phyloP scores from a whole-genome alignment of 1,140 invertebrate genomes.

The Polypedilum pembai region DNA sequence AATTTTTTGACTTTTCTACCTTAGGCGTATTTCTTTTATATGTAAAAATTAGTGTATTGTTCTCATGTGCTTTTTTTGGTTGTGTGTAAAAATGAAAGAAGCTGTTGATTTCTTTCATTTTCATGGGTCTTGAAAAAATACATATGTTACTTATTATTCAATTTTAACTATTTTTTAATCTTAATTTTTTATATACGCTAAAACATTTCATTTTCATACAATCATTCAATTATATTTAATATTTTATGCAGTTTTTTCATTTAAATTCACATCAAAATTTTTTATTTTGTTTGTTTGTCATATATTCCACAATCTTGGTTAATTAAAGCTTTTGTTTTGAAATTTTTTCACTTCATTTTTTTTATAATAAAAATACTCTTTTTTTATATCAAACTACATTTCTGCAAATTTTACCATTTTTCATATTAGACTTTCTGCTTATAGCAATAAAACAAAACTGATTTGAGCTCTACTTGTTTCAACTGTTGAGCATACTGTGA shows the following conservation, averaged over 20 bases:
- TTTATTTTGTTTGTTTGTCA: not conserved
- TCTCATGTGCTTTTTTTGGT: too few relatives aligned
- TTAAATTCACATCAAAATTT: conserved; percentile 24
- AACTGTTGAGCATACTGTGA: not conserved
- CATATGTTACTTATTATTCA: not conserved
- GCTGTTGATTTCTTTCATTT: too few relatives aligned
- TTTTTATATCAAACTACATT: conserved; percentile 11
- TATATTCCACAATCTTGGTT: conserved; percentile 1
- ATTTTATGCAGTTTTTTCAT: not conserved
- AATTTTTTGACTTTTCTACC: too few relatives aligned
- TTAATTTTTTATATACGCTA: not conserved
- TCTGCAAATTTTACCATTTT: too few relatives aligned
- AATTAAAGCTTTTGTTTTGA: conserved; percentile 20
- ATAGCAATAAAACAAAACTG: not conserved
- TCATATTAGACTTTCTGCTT: not conserved
- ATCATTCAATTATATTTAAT: conserved; percentile 6
- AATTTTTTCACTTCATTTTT: not conserved
- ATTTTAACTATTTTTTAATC: not conserved
- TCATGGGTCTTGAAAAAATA: too few relatives aligned
- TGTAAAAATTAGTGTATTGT: too few relatives aligned
- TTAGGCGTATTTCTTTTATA: too few relatives aligned
- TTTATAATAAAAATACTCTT: conserved; percentile 20
- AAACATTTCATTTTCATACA: conserved; percentile 19
- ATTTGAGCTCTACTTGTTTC: not conserved
- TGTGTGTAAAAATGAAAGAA: too few relatives aligned